phyloP scores from a whole-genome alignment of 2,888 invertebrate species.

The Venusia cambrica region DNA sequence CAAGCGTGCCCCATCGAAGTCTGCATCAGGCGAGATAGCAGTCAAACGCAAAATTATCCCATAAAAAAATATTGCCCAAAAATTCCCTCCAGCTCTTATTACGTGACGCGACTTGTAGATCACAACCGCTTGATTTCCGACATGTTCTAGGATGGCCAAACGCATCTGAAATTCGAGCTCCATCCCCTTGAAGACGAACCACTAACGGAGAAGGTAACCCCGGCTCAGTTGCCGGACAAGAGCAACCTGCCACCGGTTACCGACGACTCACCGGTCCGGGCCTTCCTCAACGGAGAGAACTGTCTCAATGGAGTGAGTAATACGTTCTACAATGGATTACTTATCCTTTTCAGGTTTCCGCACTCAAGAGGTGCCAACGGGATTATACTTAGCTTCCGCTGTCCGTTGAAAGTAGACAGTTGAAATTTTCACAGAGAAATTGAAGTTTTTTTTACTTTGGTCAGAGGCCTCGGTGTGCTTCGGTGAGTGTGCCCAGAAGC shows the following conservation, averaged over 20 bases:
- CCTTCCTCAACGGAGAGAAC: conserved; percentile 91
- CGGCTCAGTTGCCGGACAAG: conserved; percentile 33
- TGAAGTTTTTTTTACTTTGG: no score
- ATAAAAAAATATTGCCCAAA: no score
- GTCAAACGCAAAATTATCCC: no score
- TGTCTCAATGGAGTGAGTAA: conserved; percentile 91
- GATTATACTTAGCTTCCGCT: no score
- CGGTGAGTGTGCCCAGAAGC: no score
- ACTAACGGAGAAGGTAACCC: conserved; percentile 52
- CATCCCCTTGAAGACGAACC: conserved; percentile 78
- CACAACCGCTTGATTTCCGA: conserved; percentile 7
- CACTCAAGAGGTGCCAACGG: no score
- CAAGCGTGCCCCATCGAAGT: no score
- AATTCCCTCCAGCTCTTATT: no score
- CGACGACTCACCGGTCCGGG: conserved; percentile 87
- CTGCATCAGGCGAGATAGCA: no score
- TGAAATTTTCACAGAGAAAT: no score
- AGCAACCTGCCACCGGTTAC: conserved; percentile 39
- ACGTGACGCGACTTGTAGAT: conserved; percentile 10
- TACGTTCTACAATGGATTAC: conserved; percentile 4
- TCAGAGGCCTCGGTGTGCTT: no score
- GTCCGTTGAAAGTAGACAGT: no score
- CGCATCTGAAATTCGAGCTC: conserved; percentile 84
- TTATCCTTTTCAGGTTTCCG: conserved; percentile 11
- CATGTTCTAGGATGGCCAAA: conserved; percentile 81